phyloP scores from a whole-genome alignment of 2,113 vertebrate genomes.

The Chlorodrepanis virens region DNA sequence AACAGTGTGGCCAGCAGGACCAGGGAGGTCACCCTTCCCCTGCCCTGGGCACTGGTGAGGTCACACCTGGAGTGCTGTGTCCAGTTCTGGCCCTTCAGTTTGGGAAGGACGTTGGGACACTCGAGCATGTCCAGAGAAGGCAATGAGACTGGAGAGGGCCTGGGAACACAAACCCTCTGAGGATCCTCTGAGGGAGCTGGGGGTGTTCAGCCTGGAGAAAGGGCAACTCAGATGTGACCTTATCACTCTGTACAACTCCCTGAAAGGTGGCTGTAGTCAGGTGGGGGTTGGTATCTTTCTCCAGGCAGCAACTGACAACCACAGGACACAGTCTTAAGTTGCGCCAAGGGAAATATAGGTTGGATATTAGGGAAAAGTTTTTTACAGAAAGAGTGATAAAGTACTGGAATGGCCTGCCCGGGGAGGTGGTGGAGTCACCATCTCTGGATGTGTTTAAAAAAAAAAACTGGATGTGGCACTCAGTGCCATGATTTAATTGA shows the following conservation, averaged over 20 bases:
- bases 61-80: background rate
- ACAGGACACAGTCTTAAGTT: background rate
- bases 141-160: background rate
- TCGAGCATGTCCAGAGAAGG: accelerated
- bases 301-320: background rate
- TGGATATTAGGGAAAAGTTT: background rate
- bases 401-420: background rate
- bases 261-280: background rate
- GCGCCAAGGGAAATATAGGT: background rate
- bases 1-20: background rate
- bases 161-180: background rate
- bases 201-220: background rate
- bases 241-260: background rate
- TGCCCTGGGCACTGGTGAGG: background rate
- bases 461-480: background rate
- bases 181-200: background rate
- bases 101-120: accelerated
- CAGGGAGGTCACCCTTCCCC: background rate
- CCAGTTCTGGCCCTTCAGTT: background rate
- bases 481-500: background rate
- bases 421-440: background rate
- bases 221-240: background rate
- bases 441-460: no score
- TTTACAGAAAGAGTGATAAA: background rate
- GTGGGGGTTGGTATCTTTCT: background rate